A percentile compares a stretch with the other conserved stretches of the same genome.
phyloP scores from a whole-genome alignment of 2,113 vertebrate species.

The Ameiurus melas region DNA sequence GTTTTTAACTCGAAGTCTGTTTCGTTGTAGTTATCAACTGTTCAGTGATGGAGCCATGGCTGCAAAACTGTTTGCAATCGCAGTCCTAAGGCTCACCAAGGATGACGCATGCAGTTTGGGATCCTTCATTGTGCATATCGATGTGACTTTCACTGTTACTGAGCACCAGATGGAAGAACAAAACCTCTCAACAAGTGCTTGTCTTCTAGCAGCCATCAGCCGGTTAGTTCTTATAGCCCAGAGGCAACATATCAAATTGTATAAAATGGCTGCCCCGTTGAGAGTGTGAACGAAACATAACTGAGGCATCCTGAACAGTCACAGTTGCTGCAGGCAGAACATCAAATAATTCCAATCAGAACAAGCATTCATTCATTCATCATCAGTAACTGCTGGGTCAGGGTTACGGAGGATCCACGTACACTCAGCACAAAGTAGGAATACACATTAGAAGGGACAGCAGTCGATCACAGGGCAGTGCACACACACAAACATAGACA shows the following conservation, averaged over 20 bases:
- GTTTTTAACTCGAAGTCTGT: background rate
- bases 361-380: background rate
- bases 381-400: background rate
- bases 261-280: background rate
- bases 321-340: background rate
- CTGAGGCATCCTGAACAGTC: background rate
- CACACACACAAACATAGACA: background rate
- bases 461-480: background rate
- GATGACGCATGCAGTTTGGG: background rate
- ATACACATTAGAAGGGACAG: background rate
- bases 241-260: background rate
- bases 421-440: background rate
- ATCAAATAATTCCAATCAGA: background rate
- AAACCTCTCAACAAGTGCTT: background rate
- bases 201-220: background rate
- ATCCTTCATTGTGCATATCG: background rate
- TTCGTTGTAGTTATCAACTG: background rate
- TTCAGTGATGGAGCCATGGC: background rate
- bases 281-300: conserved; percentile 9
- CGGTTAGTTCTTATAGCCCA: background rate
- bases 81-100: background rate
- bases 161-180: background rate
- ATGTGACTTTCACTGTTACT: background rate
- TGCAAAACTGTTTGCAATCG: background rate
- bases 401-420: background rate